Evolutionary conservation across 2,888 invertebrate genomes (phyloP), one percentile per base, ranked within the genome.

Genomic region (Patella caerulea): DNA sequence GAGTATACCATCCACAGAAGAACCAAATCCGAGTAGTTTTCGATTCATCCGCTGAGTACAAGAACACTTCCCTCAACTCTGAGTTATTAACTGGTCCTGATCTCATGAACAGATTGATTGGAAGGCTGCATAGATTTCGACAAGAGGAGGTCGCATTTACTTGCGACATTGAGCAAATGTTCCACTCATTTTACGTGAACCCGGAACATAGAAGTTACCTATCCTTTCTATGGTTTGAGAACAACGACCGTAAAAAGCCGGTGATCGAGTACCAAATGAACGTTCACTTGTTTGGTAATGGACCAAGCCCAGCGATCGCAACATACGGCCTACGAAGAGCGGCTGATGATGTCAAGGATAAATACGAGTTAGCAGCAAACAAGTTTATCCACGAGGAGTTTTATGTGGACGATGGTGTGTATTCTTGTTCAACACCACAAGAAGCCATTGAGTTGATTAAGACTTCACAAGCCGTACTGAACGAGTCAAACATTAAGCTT

Each of bases 391-490:
- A 74, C 11, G 54, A 76, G 15, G 73, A 77, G 24, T 82, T 80
- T 70, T 82, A 82, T 34, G 80, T 82, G 14, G 80, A 82, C 52
- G 77, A 80, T 34, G 82, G 74, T 5, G 71, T 81, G 9, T 71
- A 71, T 14, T 78, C 82, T 15, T 70, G 59, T 17, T n/a, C 34
- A 14, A 45, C 78, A 5, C 70, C 55, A 55, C 59, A 72, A n/a
- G 74, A 78, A 52, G 74, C 74, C 11, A 72, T 74, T 19, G 56
- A 54, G 15, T 56, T 74, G 54, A 17, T 65, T 11, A 65, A 65
- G 24, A 19, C 65, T 9, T n/a, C 65, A 9, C 65, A 65, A 65
- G 65, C n/a, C 7, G 17, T 65, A 24, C 2, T 65, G 12, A 19
- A 7, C 9, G 65, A n/a, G 9, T 65, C 65, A 5, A 65, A 65